Conservation (phyloP, 2,113 vertebrate genomes). For the Entomyzon cyanotis region DNA sequence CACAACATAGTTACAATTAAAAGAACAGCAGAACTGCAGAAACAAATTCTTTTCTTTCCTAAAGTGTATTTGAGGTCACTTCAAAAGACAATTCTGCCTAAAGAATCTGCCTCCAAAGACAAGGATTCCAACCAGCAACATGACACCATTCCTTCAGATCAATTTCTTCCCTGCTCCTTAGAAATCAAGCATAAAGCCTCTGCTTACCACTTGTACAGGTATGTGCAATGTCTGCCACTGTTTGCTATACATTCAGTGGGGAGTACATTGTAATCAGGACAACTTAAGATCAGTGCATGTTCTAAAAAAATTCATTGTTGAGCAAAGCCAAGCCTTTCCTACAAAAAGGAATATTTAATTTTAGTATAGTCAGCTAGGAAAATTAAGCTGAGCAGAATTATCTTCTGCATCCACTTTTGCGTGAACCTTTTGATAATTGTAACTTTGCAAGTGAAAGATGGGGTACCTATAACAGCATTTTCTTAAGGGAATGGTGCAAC, state of each 20-base stretch:
- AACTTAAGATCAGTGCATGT: neutral
- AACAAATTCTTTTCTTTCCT: neutral
- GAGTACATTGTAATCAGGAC: neutral
- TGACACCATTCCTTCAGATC: neutral
- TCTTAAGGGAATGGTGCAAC: neutral
- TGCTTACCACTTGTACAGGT: neutral
- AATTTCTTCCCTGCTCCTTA: neutral
- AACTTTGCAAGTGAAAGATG: neutral
- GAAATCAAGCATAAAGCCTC: neutral
- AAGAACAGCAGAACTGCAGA: neutral
- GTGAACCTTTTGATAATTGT: neutral
- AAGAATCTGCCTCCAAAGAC: neutral
- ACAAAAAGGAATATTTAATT: neutral
- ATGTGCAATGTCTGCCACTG: neutral
- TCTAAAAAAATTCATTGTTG: neutral
- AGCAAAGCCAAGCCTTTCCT: neutral
- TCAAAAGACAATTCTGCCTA: neutral
- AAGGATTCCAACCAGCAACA: constrained; percentile 2
- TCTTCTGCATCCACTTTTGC: neutral
- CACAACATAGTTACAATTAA: neutral
- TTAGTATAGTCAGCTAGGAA: neutral
- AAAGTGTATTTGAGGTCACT: neutral
- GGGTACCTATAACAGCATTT: neutral
- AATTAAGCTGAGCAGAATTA: neutral
- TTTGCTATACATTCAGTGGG: neutral